Percentiles rank a stretch among this genome's conserved stretches.
phyloP scores from a whole-genome alignment of 2,888 invertebrate species.

The Ditula angustiorana region DNA sequence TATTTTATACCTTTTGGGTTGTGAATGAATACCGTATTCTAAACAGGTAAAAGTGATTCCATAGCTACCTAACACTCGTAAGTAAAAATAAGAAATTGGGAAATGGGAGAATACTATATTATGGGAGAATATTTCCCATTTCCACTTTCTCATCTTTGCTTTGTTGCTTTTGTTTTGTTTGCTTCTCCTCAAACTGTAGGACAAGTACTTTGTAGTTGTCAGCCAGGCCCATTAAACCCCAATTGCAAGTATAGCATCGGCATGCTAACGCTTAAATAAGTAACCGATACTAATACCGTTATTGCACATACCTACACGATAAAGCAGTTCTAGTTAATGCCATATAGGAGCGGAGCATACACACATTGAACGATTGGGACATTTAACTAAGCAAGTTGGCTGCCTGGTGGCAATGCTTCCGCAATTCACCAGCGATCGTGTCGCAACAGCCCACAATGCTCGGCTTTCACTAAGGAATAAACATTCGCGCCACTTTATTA shows the following conservation, averaged over 20 bases:
- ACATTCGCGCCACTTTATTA: slow-evolving; percentile 22
- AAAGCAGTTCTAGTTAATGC: slow-evolving; percentile 21
- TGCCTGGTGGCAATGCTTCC: slow-evolving; percentile 39
- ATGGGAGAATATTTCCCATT: no score
- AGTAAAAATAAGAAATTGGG: no score
- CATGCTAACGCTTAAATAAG: background rate
- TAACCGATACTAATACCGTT: background rate
- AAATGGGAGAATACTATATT: no score
- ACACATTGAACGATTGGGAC: slow-evolving; percentile 33
- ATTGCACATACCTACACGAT: slow-evolving; percentile 17
- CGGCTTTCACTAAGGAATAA: slow-evolving; percentile 61
- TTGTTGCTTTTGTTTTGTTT: no score
- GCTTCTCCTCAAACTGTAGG: no score
- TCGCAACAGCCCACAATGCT: slow-evolving; percentile 52
- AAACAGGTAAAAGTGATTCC: no score
- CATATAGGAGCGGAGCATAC: slow-evolving; percentile 8
- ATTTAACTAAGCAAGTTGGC: slow-evolving; percentile 37
- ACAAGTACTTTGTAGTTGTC: no score
- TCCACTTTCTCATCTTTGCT: no score
- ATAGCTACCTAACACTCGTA: no score
- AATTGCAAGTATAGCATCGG: background rate
- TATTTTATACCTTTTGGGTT: no score
- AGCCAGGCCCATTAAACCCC: no score
- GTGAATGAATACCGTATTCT: no score
- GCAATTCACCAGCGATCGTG: slow-evolving; percentile 44